A percentile compares a stretch with the other conserved stretches of the same genome.
These are phyloP conservation scores for Falcunculus frontatus DNA, from an alignment of 2,113 vertebrate genomes.

Conservation along the genomic window DNA sequence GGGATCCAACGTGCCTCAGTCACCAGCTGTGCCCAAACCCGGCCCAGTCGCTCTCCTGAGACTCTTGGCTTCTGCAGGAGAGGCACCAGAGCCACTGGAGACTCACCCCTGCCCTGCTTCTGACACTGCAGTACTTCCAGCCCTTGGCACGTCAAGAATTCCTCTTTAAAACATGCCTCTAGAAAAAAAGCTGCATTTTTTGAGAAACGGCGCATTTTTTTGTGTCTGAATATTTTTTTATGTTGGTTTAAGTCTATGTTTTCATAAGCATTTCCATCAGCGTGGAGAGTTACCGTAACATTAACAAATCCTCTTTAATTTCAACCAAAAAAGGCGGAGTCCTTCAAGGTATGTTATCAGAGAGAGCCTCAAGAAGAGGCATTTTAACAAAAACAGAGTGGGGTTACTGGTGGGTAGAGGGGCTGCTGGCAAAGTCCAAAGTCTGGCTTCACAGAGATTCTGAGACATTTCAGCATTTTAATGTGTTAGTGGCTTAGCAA, in stretches of 20 bases:
- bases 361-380: neutral
- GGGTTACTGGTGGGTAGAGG: neutral
- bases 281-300: neutral
- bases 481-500: constrained; percentile 3
- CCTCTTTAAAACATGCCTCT: neutral
- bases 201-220: neutral
- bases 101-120: accelerated
- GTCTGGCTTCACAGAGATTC: neutral
- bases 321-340: neutral
- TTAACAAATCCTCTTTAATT: neutral
- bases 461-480: neutral
- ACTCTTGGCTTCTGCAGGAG: accelerated
- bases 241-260: neutral
- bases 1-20: accelerated
- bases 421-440: neutral
- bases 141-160: neutral
- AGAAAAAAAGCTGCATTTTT: accelerated
- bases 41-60: accelerated
- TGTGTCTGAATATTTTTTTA: neutral
- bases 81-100: accelerated
- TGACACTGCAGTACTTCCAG: accelerated
- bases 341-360: neutral
- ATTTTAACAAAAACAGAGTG: neutral
- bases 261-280: neutral
- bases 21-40: accelerated